A percentile compares a stretch with the other conserved stretches of the same genome.
Evolutionary conservation across 2,797 vertebrate species (phyloP).

Genomic region (Melanotaenia boesemani): DNA sequence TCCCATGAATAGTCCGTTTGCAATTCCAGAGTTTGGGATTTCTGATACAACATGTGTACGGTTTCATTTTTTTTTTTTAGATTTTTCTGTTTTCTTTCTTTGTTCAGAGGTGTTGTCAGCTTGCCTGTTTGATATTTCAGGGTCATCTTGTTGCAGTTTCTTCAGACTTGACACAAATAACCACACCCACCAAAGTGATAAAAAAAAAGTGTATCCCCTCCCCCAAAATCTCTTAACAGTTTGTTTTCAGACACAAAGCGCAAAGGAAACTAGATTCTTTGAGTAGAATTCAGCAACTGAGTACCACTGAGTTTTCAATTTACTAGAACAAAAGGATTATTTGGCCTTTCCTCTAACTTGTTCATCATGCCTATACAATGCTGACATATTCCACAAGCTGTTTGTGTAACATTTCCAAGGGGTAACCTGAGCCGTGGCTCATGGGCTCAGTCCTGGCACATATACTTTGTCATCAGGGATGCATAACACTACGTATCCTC

Average conservation of each 20-base stretch:
- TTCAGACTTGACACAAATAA: too few species aligned
- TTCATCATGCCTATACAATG: not conserved
- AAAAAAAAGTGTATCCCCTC: not conserved
- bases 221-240: too few species aligned
- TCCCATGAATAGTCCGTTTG: conserved; percentile 26
- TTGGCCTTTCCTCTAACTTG: not conserved
- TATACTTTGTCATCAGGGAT: not conserved
- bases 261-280: not conserved
- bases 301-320: not conserved
- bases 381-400: not conserved
- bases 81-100: not conserved
- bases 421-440: not conserved
- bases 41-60: conserved; percentile 12
- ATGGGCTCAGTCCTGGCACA: not conserved
- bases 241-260: not conserved
- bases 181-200: not conserved
- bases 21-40: conserved; percentile 26
- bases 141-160: not conserved
- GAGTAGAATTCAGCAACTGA: not conserved
- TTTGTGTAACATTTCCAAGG: conserved; percentile 2
- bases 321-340: not conserved
- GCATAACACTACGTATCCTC: not conserved
- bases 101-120: not conserved
- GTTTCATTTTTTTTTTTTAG: not conserved
- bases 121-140: not conserved